A percentile compares a stretch with the other conserved stretches of the same genome.
phyloP scores from a whole-genome alignment of 2,797 vertebrate species.

The Danio jaintianensis region DNA sequence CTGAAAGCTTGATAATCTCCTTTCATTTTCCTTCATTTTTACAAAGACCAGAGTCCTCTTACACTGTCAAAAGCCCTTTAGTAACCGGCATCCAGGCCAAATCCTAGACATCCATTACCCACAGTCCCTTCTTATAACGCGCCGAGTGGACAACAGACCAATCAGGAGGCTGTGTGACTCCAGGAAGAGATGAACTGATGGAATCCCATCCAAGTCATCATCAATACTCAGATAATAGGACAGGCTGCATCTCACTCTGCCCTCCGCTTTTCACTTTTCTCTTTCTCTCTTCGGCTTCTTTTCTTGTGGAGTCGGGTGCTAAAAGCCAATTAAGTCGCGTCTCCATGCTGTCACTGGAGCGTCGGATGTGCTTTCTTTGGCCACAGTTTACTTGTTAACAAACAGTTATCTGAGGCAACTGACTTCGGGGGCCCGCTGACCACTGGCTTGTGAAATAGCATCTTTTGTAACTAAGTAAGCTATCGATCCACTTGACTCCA shows the following conservation, averaged over 20 bases:
- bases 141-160: slow-evolving; percentile 52
- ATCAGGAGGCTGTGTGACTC: slow-evolving; percentile 50
- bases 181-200: slow-evolving; percentile 63
- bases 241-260: slow-evolving; percentile 68
- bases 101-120: slow-evolving; percentile 58
- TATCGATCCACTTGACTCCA: slow-evolving; percentile 88
- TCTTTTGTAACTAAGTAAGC: slow-evolving; percentile 92
- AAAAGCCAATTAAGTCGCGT: slow-evolving; percentile 83
- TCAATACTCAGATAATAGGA: slow-evolving; percentile 75
- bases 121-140: slow-evolving; percentile 42
- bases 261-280: slow-evolving; percentile 65
- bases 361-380: slow-evolving; percentile 83
- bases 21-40: background rate
- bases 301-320: slow-evolving; percentile 69
- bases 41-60: background rate
- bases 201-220: slow-evolving; percentile 71
- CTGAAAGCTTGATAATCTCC: slow-evolving; percentile 11
- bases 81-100: slow-evolving; percentile 47
- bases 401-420: slow-evolving; percentile 79
- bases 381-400: slow-evolving; percentile 91
- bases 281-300: slow-evolving; percentile 63
- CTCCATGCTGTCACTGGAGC: slow-evolving; percentile 79
- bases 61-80: slow-evolving; percentile 11
- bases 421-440: slow-evolving; percentile 78
- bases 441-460: slow-evolving; percentile 97